Evolutionary conservation across 2,797 vertebrate genomes (phyloP), one percentile per base, ranked within the genome.

Genomic region (Argya squamiceps): DNA sequence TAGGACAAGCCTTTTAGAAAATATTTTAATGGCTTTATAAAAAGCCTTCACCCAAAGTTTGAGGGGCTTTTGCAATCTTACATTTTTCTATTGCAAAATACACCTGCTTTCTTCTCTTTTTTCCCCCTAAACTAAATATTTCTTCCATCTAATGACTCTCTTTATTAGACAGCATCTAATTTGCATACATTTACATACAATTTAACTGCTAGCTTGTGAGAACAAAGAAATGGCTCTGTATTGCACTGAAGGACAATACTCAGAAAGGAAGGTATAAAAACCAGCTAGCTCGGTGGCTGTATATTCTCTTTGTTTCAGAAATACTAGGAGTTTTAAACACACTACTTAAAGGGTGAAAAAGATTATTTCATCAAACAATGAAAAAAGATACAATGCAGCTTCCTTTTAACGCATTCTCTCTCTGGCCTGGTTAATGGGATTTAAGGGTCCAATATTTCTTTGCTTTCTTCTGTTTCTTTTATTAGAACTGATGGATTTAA

Each of bases 171-270:
- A 98, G 98, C 98, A 98, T 98, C 98, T 98, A 97, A 98, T 98
- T 98, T 98, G 98, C 98, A 98, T 98, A 98, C 96, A 98, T 98
- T 98, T 98, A 98, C 98, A 98, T 98, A 98, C 98, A 98, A 98
- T 98, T 98, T 98, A 98, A 98, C 97, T 98, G 98, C 98, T 97
- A 98, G 98, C 97, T 98, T 98, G 94, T 96, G 98, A 98, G 98
- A 98, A 98, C 98, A 98, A 98, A 98, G 98, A 98, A 98, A 97
- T 97, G 98, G 98, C 97, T 98, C 97, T 95, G 97, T 97, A 98
- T 98, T 98, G 97, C 98, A 97, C 96, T 97, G 97, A 98, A 98
- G 98, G 98, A 98, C 98, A 98, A 98, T 98, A 97, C 95, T 93
- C 96, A 96, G 97, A 97, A 98, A 97, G 97, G 96, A 98, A 98